Evolutionary conservation across 2,797 vertebrate genomes (phyloP).

Genomic region (Artibeus jamaicensis): DNA sequence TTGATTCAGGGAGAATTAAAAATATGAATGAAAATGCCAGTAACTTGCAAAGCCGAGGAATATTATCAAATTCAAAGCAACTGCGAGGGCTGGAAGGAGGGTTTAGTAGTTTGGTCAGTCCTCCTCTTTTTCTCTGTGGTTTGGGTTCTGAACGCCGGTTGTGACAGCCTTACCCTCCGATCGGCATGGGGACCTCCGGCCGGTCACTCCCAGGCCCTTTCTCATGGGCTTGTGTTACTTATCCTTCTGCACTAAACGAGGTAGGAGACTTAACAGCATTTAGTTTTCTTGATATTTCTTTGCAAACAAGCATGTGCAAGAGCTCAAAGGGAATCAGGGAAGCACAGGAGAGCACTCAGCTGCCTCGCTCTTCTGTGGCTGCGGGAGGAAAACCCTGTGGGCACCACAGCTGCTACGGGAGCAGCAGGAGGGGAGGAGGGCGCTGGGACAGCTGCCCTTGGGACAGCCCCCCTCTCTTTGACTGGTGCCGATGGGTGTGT

Average conservation of each 20-base stretch:
- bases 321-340: background rate
- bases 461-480: background rate
- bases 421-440: background rate
- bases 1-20: constrained; percentile 16
- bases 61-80: background rate
- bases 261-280: background rate
- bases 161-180: background rate
- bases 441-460: fast-evolving
- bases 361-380: background rate
- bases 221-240: background rate
- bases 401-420: background rate
- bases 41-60: background rate
- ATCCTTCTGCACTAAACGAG: background rate
- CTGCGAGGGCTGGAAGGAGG: background rate
- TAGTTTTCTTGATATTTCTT: background rate
- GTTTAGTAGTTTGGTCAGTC: background rate
- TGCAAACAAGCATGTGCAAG: background rate
- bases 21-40: constrained; percentile 5
- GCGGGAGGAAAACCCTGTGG: background rate
- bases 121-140: background rate
- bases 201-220: background rate
- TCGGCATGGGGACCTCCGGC: background rate
- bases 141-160: background rate
- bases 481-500: too few species aligned
- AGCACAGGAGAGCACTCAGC: background rate